Percentiles rank a stretch among this genome's conserved stretches.
phyloP scores from a whole-genome alignment of 2,888 invertebrate species.

The Pyralis farinalis region DNA sequence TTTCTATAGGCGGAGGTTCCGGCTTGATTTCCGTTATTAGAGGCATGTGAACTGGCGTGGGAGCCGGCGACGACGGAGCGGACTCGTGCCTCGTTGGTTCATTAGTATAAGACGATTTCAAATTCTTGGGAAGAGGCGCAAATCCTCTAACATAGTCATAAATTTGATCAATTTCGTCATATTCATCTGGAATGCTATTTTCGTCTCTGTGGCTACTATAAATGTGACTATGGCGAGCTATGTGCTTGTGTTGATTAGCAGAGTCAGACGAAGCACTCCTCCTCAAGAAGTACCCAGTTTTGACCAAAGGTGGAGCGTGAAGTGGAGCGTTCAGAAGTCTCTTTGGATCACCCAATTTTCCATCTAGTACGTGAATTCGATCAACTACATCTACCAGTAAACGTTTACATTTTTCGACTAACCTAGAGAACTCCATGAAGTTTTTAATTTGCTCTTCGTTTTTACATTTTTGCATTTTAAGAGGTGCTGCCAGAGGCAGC shows the following conservation, averaged over 20 bases:
- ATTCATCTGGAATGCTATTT: constrained; percentile 88
- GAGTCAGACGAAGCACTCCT: constrained; percentile 90
- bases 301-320: constrained; percentile 68
- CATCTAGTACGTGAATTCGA: constrained; percentile 90
- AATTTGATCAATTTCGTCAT: constrained; percentile 97
- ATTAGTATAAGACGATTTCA: constrained; percentile 83
- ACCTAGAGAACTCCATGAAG: constrained; percentile 87
- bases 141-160: constrained; percentile 97
- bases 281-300: constrained; percentile 86
- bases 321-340: constrained; percentile 64
- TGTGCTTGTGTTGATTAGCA: constrained; percentile 79
- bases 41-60: constrained; percentile 78
- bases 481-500: constrained; percentile 91
- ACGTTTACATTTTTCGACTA: constrained; percentile 89
- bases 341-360: constrained; percentile 86
- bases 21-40: constrained; percentile 85
- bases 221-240: constrained; percentile 74
- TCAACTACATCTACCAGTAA: constrained; percentile 89
- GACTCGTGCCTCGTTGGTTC: constrained; percentile 74
- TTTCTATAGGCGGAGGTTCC: constrained; percentile 95
- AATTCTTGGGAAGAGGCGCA: constrained; percentile 92
- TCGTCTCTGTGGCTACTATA: constrained; percentile 83
- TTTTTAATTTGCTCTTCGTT: constrained; percentile 90
- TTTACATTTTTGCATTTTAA: constrained; percentile 90
- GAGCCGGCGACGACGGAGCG: constrained; percentile 78